A percentile compares a stretch with the other conserved stretches of the same genome.
Conservation (phyloP, 2,113 vertebrate genomes). For the Thoracochromis brauschi region DNA sequence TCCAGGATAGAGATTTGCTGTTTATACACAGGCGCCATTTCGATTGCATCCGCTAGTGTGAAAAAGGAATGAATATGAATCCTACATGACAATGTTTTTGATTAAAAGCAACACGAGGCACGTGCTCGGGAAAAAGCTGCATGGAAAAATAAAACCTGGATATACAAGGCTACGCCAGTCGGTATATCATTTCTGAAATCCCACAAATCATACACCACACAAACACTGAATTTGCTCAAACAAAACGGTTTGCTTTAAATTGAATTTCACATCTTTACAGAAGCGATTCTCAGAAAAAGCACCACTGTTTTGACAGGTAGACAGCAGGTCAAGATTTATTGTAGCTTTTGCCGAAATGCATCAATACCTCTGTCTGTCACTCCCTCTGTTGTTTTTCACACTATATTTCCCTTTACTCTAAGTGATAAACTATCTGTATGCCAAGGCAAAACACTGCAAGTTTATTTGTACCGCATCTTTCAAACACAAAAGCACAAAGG, state of each 20-base stretch:
- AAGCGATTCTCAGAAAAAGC: not conserved
- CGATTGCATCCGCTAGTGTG: not conserved
- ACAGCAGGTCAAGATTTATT: conserved; percentile 17
- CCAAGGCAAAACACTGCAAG: not conserved
- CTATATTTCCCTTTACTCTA: not conserved
- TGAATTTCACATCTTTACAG: not conserved
- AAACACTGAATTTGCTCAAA: not conserved
- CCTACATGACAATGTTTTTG: conserved; percentile 26
- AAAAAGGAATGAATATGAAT: conserved; percentile 31
- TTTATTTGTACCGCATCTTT: not conserved
- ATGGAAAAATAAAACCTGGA: not conserved
- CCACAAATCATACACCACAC: not conserved
- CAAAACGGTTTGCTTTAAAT: not conserved
- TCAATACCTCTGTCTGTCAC: conserved; percentile 3
- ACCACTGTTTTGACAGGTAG: not conserved
- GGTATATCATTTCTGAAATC: not conserved
- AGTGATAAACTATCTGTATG: not conserved
- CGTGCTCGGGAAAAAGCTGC: not conserved
- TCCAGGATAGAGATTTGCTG: conserved; percentile 39
- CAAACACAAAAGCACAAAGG: not conserved
- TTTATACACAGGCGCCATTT: conserved; percentile 39
- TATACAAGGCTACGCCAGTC: not conserved
- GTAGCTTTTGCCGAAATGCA: not conserved
- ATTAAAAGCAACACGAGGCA: conserved; percentile 35
- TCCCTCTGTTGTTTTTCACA: not conserved